Evolutionary conservation across 1,140 invertebrate species (phyloP), one percentile per base, ranked within the genome.

Genomic region (Dreissena polymorpha): DNA sequence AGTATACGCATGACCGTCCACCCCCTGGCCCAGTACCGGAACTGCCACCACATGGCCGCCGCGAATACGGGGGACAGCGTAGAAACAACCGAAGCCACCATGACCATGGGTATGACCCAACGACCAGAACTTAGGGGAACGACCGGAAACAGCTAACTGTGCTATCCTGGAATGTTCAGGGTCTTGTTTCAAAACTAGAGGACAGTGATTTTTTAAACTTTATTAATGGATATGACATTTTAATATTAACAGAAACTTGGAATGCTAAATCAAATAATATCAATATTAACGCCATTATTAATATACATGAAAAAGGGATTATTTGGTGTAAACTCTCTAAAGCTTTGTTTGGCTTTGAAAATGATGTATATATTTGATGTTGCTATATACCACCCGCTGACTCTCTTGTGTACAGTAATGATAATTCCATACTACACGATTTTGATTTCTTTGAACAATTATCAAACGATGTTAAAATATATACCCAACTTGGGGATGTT

Each of bases 231-330:
- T 79, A 70, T 60, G 76, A 79, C 49, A 57, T 79, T 21, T 16
- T 79, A 49, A n/a, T 53, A 10, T 79, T 79, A 0, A 79, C 65
- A 69, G 76, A 79, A 69, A 79, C 76, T 12, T 79, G 76, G 76
- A 53, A 69, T 57, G 51, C 76, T 14, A 69, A 67, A 25, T 14
- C 27, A 3, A 51, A 64, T 21, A 63, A 79, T 57, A 53, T 79
- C 27, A 10, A 70, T 55, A 69, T 79, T 29, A 23, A 69, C 10
- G 27, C 57, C 10, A 10, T 72, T n/a, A 25, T 72, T 6, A 39
- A 10, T 25, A 0, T 23, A 21, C 8, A 72, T 53, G 49, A 53
- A 2, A 72, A 72, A 55, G 70, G 70, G 10, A 25, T 72, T 25
- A 53, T 72, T 14, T 72, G 70, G 70, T 72, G 51, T 21, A 72